Base-by-base conservation (phyloP, 1,140 invertebrate species). In the Penaeus japonicus region DNA sequence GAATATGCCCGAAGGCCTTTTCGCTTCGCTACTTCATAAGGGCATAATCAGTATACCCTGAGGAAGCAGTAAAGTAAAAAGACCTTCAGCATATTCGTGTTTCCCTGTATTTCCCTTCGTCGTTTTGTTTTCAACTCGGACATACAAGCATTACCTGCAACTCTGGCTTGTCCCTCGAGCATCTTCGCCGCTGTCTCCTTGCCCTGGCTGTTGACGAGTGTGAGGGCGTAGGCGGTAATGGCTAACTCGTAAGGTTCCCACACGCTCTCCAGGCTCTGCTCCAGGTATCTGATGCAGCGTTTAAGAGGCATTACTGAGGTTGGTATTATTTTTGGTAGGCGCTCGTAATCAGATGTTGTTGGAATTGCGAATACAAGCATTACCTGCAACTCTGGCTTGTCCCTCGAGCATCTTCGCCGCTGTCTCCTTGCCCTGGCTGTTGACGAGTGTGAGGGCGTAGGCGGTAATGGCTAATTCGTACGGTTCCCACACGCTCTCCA, bases 391-490 rank as follows among this genome's bases (percentile, higher is more conserved):
- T 75, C 32, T 81, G 53, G 80, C 87, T 17, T 75, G n/a, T 15
- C 62, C n/a, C 55, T 80, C 65, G 17, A 93, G 90, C 59, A 87
- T 91, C 24, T 90, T 89, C 81, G 93, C 93, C 0, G 93, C 93
- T 10, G 91, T 80, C 73, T 94, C 93, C 80, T 92, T 92, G 53
- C 93, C 92, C 4, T 91, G 84, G 90, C 93, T 93, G 35, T 92
- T 92, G n/a, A 91, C 91, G 24, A 93, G 77, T 0, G 92, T 92
- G 20, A 94, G 90, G 27, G 94, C 93, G 90, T 94, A 94, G 0
- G 93, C 91, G 18, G 92, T 92, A 77, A 94, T 93, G 7, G 94
- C 92, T 20, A 94, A 85, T 55, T 93, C 92, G 89, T 94, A 94
- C 3, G 94, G 92, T 90, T 94, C 93, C 20, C 79, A 90, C 55